Evolutionary conservation across 92 coral and sea anemone genomes (phyloP), one percentile per base, ranked within the genome.

Genomic region (Virgularia gustaviana): DNA sequence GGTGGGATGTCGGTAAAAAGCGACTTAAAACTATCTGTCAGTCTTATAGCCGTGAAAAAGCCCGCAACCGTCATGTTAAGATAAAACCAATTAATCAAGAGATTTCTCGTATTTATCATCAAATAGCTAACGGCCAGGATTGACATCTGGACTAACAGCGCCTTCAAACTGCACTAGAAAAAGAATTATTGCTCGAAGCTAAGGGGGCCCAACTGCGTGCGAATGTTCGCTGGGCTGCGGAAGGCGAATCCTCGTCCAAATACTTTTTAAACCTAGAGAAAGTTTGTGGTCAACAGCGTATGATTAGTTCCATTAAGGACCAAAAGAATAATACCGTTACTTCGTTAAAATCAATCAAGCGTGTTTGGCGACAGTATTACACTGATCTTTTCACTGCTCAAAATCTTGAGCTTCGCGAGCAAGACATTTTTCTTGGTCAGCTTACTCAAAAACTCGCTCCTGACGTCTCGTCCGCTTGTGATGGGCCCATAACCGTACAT

Each of bases 1-100:
- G 57, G 73, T 66, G 73, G 73, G 73, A 66, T 47, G 73, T 38
- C 12, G 73, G 73, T 3, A 66, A 66, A 6, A 6, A 18, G 1
- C 27, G 23, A 0, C 58, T 66, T 9, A 0, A 30, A 6, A 20
- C 16, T 2, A 20, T 9, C 10, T 29, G 29, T 15, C 27, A 19
- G 2, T 0, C 31, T 1, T 66, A 12, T 18, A 43, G 57, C 39
- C 8, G 4, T 2, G 25, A 19, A 0, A 9, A 23, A 6, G 57
- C 73, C 15, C 27, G 31, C 0, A 6, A n/a, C 1, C 3, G 16
- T 6, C n/a, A n/a, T n/a, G n/a, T n/a, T n/a, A n/a, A n/a, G n/a
- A n/a, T n/a, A n/a, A n/a, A n/a, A n/a, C n/a, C n/a, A n/a, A n/a
- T n/a, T n/a, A n/a, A n/a, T n/a, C n/a, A n/a, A n/a, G n/a, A n/a